A percentile compares a stretch with the other conserved stretches of the same genome.
phyloP scores from a whole-genome alignment of 2,888 invertebrate genomes.

The Chalcosyrphus nemorum region DNA sequence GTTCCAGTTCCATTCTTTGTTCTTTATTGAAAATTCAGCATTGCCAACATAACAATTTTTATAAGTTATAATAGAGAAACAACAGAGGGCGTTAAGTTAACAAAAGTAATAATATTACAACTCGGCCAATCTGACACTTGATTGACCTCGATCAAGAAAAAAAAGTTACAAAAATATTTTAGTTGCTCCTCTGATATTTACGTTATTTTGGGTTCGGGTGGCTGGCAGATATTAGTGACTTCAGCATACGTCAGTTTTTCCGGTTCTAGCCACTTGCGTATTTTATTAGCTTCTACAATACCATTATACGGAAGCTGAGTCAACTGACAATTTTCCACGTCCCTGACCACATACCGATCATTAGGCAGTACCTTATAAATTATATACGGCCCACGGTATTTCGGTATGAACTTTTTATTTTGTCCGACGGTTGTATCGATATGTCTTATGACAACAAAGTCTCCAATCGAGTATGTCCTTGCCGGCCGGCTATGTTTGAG shows the following conservation, averaged over 20 bases:
- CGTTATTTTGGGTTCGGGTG: not conserved
- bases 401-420: slow-evolving; percentile 73
- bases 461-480: slow-evolving; percentile 39
- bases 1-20: not conserved
- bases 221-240: not conserved
- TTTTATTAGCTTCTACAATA: slow-evolving; percentile 41
- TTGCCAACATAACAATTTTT: not conserved
- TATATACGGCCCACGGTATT: slow-evolving; percentile 75
- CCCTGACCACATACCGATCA: slow-evolving; percentile 62
- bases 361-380: slow-evolving; percentile 72
- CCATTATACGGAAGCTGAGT: slow-evolving; percentile 73
- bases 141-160: not conserved
- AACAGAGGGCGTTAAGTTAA: not conserved
- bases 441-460: slow-evolving; percentile 31
- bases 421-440: slow-evolving; percentile 3
- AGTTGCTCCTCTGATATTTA: not conserved
- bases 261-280: slow-evolving; percentile 21
- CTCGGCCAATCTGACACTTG: not conserved
- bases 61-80: not conserved
- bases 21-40: not conserved
- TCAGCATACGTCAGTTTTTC: not conserved
- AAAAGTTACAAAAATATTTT: not conserved
- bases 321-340: slow-evolving; percentile 74
- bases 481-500: slow-evolving; percentile 44
- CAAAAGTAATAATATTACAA: slow-evolving; percentile 5